Conservation (phyloP, 2,797 vertebrate genomes). For the Phrynocephalus guinanensis region DNA sequence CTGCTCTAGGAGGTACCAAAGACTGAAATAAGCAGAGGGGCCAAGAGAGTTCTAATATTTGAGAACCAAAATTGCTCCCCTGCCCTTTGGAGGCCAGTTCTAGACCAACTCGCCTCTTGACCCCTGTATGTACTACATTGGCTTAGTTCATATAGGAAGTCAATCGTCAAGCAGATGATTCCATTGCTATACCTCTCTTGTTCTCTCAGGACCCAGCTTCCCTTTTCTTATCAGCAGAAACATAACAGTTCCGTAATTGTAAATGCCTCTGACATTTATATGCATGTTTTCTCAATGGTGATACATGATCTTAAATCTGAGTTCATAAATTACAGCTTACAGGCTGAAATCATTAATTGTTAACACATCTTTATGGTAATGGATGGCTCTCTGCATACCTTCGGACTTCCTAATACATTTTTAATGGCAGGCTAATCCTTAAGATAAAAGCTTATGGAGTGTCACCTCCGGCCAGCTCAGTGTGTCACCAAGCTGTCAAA, state of each 20-base stretch:
- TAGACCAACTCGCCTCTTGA: background rate
- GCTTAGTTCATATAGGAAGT: background rate
- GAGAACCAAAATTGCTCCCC: background rate
- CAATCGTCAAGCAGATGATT: conserved; percentile 3
- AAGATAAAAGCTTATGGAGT: conserved; percentile 77
- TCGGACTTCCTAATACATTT: conserved; percentile 82
- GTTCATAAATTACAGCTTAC: conserved; percentile 84
- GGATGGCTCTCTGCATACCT: conserved; percentile 78
- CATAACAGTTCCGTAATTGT: background rate
- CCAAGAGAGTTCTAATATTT: background rate
- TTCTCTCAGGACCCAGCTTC: conserved; percentile 11
- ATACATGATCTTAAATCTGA: conserved; percentile 70
- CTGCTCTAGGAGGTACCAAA: background rate
- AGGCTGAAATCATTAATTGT: conserved; percentile 87
- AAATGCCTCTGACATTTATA: conserved; percentile 44
- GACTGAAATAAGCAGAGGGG: background rate
- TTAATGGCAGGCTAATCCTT: conserved; percentile 83
- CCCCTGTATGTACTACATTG: background rate
- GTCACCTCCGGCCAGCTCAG: conserved; percentile 77
- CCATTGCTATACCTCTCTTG: background rate
- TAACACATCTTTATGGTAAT: conserved; percentile 82
- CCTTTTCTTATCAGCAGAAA: conserved; percentile 50
- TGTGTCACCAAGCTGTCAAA: conserved; percentile 71
- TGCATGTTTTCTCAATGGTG: conserved; percentile 49
- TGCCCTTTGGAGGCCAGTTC: background rate